Base-by-base conservation (phyloP, 2,888 invertebrate genomes). In the Scaeva pyrastri region DNA sequence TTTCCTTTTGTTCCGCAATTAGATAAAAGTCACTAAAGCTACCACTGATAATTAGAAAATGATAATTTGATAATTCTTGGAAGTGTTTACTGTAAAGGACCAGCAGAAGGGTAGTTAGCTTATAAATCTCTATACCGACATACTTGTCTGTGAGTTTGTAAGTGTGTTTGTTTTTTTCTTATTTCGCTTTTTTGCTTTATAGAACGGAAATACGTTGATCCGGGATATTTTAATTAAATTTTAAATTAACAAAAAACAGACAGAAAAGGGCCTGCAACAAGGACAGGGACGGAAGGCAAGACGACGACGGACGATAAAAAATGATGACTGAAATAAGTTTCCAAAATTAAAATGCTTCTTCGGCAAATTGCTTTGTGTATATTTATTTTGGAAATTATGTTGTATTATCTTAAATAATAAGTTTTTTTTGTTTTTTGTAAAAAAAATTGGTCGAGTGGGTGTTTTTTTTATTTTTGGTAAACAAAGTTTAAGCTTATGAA, bases 151-250 rank as follows among this genome's bases (percentile, higher is more conserved):
- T n/a, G n/a, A n/a, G n/a, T n/a, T n/a, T n/a, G n/a, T n/a, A n/a
- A n/a, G 48, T 1, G 19, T 50, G 14, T 50, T 6, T 12, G 2
- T 23, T 14, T 19, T 58, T 56, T 45, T 66, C 16, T 21, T 7
- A 16, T 23, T 26, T 10, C 14, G 10, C 50, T 14, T 10, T 23
- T 0, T 2, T 16, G 4, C 21, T 50, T 16, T 8, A 39, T 23
- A 14, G 16, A 26, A 39, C 48, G 56, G 39, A 43, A 26, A 45
- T 64, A 10, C 52, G 26, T 8, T 66, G 66, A 39, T 74, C 41
- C 23, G 36, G 48, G 66, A 12, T 31, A 16, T 66, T 82, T 82
- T 82, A 82, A 82, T 82, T 82, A 82, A 77, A 82, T 77, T 77
- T 58, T 39, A 45, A 58, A 36, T 19, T 14, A 45, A n/a, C 11